Base-by-base conservation (phyloP, 2,113 vertebrate species). In the Chionomys nivalis region DNA sequence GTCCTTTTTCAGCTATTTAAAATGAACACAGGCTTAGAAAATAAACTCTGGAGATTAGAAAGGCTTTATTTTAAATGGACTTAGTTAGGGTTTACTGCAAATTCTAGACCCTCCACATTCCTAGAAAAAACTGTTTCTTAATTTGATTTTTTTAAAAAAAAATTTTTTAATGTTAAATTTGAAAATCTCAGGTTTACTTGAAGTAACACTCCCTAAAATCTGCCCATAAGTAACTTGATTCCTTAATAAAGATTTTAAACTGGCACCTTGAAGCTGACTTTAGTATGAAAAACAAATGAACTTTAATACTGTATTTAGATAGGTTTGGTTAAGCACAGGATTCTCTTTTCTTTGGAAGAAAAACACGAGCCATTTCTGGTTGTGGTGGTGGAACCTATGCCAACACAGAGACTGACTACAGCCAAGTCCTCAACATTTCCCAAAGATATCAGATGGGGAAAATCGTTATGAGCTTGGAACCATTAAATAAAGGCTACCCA, bases 211-310 rank as follows among this genome's bases (percentile, higher is more conserved):
- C 92, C 42, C 61, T 90, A 82, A 94, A 94, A 28, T 61, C 44
- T 28, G 61, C 83, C 91, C 52, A 93, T 91, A 96, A 93, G 89
- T 89, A 96, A 93, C 42, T 58, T 39, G 73, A 83, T 91, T 95
- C 89, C 78, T 96, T 44, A 91, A 70, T 33, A n/a, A 87, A 82
- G 14, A 95, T 70, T 89, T 96, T 39, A 87, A 97, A 95, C 95
- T 61, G 73, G 47, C 78, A 75, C 44, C 61, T 11, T 14, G 19
- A 70, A 94, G 85, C 63, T 90, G 95, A 95, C 31, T 83, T 96
- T 65, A 91, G 87, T 94, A 90, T 87, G 47, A 44, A 75, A 98
- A 98, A 93, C 24, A 96, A 83, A 90, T 91, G 87, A 97, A 83
- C 75, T 91, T 89, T 52, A 93, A 31, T 87, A 85, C 94, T 93